phyloP scores from a whole-genome alignment of 2,888 invertebrate genomes.

The Octodonta nipae region DNA sequence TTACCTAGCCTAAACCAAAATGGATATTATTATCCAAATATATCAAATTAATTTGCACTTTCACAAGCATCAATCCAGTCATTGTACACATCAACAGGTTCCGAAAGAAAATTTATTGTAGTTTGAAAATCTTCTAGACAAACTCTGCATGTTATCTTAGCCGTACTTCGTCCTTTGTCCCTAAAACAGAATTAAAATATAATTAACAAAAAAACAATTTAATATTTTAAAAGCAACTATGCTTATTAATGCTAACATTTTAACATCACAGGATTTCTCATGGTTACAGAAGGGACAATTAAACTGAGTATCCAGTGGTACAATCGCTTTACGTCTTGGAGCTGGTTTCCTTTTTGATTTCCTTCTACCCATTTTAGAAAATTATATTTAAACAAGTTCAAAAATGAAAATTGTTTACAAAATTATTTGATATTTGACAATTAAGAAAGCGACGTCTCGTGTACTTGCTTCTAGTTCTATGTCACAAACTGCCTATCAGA shows the following conservation, averaged over 20 bases:
- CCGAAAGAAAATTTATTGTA: conserved; percentile 87
- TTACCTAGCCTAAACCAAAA: no score
- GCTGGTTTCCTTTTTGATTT: conserved; percentile 98
- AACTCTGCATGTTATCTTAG: conserved; percentile 85
- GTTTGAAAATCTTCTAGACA: conserved; percentile 96
- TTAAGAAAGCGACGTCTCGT: no score
- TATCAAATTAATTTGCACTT: conserved; percentile 60
- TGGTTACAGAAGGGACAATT: conserved; percentile 99
- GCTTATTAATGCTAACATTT: no score
- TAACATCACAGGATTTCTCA: conserved; percentile 97
- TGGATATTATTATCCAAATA: no score
- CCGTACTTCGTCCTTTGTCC: conserved; percentile 90
- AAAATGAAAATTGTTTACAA: background rate
- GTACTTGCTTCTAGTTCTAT: no score
- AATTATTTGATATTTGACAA: background rate
- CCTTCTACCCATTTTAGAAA: conserved; percentile 74
- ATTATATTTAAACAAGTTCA: background rate
- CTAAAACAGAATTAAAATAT: conserved; percentile 38
- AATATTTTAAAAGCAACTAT: conserved; percentile 33
- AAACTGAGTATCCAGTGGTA: conserved; percentile 88
- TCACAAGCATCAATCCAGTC: conserved; percentile 99
- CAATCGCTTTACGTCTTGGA: conserved; percentile 80
- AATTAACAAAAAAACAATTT: conserved; percentile 1
- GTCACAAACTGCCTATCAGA: no score
- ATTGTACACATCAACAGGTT: conserved; percentile 96